These are phyloP conservation scores for Neopipo cinnamomea DNA, from an alignment of 2,113 vertebrate species.

Conservation along the genomic window DNA sequence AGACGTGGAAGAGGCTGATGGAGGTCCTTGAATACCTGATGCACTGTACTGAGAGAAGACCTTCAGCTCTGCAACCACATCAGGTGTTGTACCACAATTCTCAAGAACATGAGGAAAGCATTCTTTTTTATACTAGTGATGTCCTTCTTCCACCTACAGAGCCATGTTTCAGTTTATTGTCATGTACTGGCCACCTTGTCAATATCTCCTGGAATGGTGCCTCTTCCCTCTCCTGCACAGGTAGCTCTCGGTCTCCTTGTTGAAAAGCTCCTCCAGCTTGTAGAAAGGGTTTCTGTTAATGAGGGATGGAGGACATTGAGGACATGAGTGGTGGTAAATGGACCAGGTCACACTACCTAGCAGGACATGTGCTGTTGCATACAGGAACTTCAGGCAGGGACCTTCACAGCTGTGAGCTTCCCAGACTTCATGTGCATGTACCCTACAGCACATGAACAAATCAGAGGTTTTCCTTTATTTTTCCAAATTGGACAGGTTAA, in stretches of 20 bases:
- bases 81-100: neutral
- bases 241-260: neutral
- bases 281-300: neutral
- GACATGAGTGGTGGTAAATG: neutral
- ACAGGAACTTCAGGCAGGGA: neutral
- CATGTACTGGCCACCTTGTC: neutral
- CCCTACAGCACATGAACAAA: neutral
- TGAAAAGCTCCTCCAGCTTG: neutral
- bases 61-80: neutral
- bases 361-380: accelerated
- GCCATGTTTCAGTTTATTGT: neutral
- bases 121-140: neutral
- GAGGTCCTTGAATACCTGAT: neutral
- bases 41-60: neutral
- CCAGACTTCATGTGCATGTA: neutral
- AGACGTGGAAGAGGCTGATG: neutral
- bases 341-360: too few relatives aligned
- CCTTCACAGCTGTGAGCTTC: neutral
- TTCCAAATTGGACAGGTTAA: neutral
- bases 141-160: neutral
- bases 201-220: neutral
- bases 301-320: neutral
- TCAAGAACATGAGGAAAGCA: neutral
- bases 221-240: neutral
- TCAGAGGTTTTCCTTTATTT: neutral